Evolutionary conservation across 2,888 invertebrate species (phyloP).

Genomic region (Mythimna lalbum): DNA sequence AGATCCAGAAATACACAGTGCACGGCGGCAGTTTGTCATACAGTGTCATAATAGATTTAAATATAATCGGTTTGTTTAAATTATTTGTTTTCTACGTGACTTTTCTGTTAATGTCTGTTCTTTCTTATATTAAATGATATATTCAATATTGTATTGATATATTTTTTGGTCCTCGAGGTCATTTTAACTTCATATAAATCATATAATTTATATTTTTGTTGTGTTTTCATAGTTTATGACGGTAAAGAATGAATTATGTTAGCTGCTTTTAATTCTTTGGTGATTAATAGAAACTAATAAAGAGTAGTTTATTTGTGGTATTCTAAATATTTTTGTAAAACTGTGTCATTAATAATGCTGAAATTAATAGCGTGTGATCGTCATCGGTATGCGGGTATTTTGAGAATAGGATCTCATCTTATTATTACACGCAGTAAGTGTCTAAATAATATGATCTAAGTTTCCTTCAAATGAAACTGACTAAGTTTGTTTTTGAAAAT

Average conservation of each 20-base stretch:
- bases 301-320: constrained; percentile 49
- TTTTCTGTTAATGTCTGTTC: constrained; percentile 73
- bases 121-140: constrained; percentile 70
- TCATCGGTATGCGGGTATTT: constrained; percentile 50
- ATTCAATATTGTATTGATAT: constrained; percentile 63
- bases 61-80: constrained; percentile 78
- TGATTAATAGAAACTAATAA: constrained; percentile 60
- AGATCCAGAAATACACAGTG: constrained; percentile 64
- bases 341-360: constrained; percentile 50
- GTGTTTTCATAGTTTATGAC: constrained; percentile 50
- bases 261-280: constrained; percentile 53
- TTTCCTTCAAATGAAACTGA: not conserved
- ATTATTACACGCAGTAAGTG: constrained; percentile 1
- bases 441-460: not conserved
- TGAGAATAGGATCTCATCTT: constrained; percentile 17
- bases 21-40: constrained; percentile 73
- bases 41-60: constrained; percentile 75
- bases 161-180: constrained; percentile 52
- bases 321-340: constrained; percentile 56
- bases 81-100: constrained; percentile 83
- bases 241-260: constrained; percentile 51
- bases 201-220: constrained; percentile 41
- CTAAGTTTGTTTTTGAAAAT: too few relatives aligned
- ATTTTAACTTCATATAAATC: constrained; percentile 60
- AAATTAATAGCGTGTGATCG: constrained; percentile 50